Base-by-base conservation (phyloP, 2,888 invertebrate genomes). In the Spodoptera picta region DNA sequence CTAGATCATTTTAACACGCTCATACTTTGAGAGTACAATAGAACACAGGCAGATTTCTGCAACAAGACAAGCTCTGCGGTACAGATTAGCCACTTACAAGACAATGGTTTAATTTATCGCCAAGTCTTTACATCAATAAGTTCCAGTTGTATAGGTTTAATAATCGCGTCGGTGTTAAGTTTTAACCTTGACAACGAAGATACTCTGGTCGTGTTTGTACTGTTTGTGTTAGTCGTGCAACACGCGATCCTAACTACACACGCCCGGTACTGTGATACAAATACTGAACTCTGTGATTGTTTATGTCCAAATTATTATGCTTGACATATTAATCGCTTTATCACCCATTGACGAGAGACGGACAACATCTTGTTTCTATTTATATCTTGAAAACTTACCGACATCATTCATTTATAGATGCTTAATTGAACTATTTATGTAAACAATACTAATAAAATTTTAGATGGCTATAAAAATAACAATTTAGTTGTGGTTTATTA, bases 241-340 rank as follows among this genome's bases (percentile, higher is more conserved):
- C 81, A 81, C 82, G 81, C 81, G 77, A 81, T 73, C 62, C 49
- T 56, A 50, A 51, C 69, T 53, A 66, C 64, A 80, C 80, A 79
- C 58, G 60, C 61, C 63, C 60, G 60, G 51, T 53, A 52, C 45
- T 53, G 50, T 53, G 47, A 59, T 53, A 53, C 43, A 55, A 14
- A 43, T 51, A 49, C 41, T 36, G 43, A 42, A 49, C 52, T 51
- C 50, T 63, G 64, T 59, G 41, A 59, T 59, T 74, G 58, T 56
- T 59, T 48, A 47, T 59, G 53, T 44, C 55, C 45, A 75, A 74
- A 74, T 74, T 69, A 66, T 63, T 36, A 2, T 36, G 36, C 36
- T 36, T 9, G 36, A 36, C 36, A 31, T 7, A 31, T 31, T 31
- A 31, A 31, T 7, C 4, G 31, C 31, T 31, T 7, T 7, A 31